Conservation (phyloP, 37 sponge, comb jelly and placozoan species). For the Oscarella lobularis region DNA sequence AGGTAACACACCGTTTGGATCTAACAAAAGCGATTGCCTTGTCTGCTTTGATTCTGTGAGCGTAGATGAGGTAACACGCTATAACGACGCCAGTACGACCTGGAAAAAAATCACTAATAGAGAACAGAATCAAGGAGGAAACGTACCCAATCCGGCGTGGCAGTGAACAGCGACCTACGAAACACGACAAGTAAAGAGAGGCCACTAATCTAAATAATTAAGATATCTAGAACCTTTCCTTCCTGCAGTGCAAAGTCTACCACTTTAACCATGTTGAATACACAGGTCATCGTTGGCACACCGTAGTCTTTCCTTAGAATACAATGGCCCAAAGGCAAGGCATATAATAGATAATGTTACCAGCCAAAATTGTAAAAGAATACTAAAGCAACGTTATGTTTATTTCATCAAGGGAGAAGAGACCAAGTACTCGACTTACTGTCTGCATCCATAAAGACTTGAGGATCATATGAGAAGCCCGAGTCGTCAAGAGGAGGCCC, state of each 20-base stretch:
- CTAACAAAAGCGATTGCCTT: constrained; percentile 60
- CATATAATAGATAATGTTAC: constrained; percentile 8
- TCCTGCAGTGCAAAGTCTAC: constrained; percentile 62
- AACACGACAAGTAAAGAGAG: not conserved
- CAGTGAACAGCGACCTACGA: constrained; percentile 69
- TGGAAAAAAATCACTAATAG: not conserved
- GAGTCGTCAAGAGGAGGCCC: constrained; percentile 67
- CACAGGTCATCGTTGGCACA: constrained; percentile 38
- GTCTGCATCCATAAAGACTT: constrained; percentile 66
- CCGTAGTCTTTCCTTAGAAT: constrained; percentile 59
- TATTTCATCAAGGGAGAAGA: not conserved
- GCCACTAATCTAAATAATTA: not conserved
- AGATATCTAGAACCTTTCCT: constrained; percentile 32
- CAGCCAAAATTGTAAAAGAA: constrained; percentile 76
- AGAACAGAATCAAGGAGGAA: not conserved
- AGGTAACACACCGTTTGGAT: constrained; percentile 34
- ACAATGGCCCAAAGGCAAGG: not conserved
- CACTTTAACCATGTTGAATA: constrained; percentile 88
- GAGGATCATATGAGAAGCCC: constrained; percentile 85
- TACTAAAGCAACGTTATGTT: constrained; percentile 17
- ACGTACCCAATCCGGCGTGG: constrained; percentile 74
- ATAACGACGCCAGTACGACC: constrained; percentile 92
- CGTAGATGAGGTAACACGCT: constrained; percentile 82
- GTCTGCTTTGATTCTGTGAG: constrained; percentile 38
- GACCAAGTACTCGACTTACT: constrained; percentile 11